Evolutionary conservation across 2,797 vertebrate species (phyloP).

Genomic region (Scarus forsteni): DNA sequence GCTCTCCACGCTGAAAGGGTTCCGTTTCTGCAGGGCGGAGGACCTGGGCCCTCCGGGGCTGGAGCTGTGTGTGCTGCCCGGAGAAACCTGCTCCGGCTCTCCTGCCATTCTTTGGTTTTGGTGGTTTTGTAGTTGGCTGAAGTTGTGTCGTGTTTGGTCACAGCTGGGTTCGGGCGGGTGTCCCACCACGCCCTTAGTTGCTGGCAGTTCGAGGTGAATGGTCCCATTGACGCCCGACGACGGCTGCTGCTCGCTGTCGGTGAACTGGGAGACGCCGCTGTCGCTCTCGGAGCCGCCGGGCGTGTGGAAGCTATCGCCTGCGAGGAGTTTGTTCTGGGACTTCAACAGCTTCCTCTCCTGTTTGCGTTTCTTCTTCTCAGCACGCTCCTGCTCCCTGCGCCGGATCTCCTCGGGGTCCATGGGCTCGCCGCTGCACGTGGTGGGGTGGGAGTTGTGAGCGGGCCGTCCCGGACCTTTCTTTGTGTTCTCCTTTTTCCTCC

Average conservation of each 20-base stretch:
- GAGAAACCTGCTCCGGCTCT: conserved; percentile 82
- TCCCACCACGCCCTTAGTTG: conserved; percentile 51
- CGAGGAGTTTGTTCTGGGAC: conserved; percentile 89
- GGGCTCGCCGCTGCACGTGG: conserved; percentile 97
- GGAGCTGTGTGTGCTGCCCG: conserved; percentile 77
- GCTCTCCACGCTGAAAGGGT: conserved; percentile 97
- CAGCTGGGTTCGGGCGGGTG: conserved; percentile 80
- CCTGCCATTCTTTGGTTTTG: conserved; percentile 85
- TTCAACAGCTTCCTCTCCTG: conserved; percentile 94
- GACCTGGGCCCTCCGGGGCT: conserved; percentile 78
- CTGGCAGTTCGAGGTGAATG: conserved; percentile 67
- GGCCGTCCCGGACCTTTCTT: conserved; percentile 97
- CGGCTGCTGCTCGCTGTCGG: conserved; percentile 86
- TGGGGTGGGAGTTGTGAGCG: conserved; percentile 98
- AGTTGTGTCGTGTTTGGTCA: conserved; percentile 81
- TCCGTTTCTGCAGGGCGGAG: conserved; percentile 88
- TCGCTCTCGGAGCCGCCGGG: conserved; percentile 96
- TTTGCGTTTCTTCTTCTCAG: conserved; percentile 96
- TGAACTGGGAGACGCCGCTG: conserved; percentile 91
- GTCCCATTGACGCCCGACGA: conserved; percentile 50
- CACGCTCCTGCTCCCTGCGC: conserved; percentile 91
- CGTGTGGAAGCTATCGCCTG: conserved; percentile 90
- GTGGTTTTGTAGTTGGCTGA: conserved; percentile 73
- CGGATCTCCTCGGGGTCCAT: conserved; percentile 99
- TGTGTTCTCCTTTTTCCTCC: conserved; percentile 99